A percentile compares a stretch with the other conserved stretches of the same genome.
phyloP scores from a whole-genome alignment of 92 coral and sea anemone species.

The Virgularia gustaviana region DNA sequence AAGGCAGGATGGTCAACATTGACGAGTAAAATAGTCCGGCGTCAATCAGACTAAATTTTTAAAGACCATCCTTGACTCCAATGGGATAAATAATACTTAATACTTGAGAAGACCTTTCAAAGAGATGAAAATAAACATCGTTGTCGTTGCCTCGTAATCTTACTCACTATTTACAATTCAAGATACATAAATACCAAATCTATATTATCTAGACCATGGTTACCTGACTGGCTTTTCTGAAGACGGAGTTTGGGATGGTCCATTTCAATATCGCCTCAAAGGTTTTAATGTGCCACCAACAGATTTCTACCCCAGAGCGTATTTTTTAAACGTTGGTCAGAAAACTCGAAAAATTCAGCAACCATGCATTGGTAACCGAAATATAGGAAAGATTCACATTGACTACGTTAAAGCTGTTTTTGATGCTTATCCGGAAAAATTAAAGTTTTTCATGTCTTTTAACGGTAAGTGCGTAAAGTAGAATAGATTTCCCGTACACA shows the following conservation, averaged over 20 bases:
- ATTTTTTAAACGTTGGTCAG: slow-evolving; percentile 10
- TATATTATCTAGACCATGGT: slow-evolving; percentile 22
- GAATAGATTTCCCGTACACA: no score
- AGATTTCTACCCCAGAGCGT: slow-evolving; percentile 23
- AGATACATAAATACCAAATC: no score
- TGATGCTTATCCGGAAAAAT: slow-evolving; percentile 31
- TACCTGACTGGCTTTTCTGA: slow-evolving; percentile 27
- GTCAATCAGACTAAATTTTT: no score
- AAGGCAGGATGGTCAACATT: no score
- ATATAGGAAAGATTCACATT: slow-evolving; percentile 51
- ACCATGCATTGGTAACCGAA: slow-evolving; percentile 51
- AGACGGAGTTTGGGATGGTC: slow-evolving; percentile 33
- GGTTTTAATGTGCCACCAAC: slow-evolving; percentile 26
- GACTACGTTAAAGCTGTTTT: slow-evolving; percentile 59
- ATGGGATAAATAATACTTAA: no score
- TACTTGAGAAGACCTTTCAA: no score
- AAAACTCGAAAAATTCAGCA: slow-evolving; percentile 20
- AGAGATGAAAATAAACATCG: no score
- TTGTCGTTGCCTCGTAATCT: no score
- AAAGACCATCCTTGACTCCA: no score
- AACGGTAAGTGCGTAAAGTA: slow-evolving; percentile 31
- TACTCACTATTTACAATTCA: no score
- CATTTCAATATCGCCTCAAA: slow-evolving; percentile 27
- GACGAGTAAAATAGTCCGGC: no score
- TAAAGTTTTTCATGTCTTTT: slow-evolving; percentile 30